Base-by-base conservation (phyloP, 2,888 invertebrate species). In the Drosophila mulleri region DNA sequence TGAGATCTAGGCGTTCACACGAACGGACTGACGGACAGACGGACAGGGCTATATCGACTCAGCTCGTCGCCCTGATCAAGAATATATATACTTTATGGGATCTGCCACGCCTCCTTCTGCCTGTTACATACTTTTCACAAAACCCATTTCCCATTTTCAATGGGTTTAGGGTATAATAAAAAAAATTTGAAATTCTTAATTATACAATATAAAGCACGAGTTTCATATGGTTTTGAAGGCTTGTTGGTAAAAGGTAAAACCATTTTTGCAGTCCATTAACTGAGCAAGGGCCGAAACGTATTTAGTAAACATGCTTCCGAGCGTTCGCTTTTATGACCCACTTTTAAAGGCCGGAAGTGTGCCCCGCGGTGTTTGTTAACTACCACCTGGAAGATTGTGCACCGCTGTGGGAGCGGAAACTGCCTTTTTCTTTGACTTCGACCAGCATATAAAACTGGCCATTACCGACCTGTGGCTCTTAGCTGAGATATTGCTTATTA, bases 381-480 rank as follows among this genome's bases (percentile, higher is more conserved):
- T 64, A 23, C 59, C 75, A 29, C 59, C 75, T 61, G 54, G 67
- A 69, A 67, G 53, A 32, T 45, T 60, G 37, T 45, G 35, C 47
- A 29, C 48, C 39, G 12, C 78, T 75, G 85, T 85, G 88, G 80
- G 83, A 85, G 82, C 90, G 90, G 90, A 85, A 89, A 86, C 88
- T 78, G 72, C 61, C 61, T 76, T 71, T 70, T 80, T 65, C 78
- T 57, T 67, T 58, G 35, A 44, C 60, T 64, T 18, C 23, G 50
- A n/a, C 44, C n/a, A 54, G 45, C 47, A 37, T 53, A 37, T 29
- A 11, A 37, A 37, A 23, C 9, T n/a, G 39, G 61, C 65, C 5
- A 57, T 63, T 44, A 39, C 44, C 60, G 44, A 67, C 56, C 11
- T 39, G 47, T 42, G 29, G 1, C 60, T 61, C 42, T 18, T 37